phyloP scores from a whole-genome alignment of 2,888 invertebrate genomes.

The Caenorhabditis zanzibari region DNA sequence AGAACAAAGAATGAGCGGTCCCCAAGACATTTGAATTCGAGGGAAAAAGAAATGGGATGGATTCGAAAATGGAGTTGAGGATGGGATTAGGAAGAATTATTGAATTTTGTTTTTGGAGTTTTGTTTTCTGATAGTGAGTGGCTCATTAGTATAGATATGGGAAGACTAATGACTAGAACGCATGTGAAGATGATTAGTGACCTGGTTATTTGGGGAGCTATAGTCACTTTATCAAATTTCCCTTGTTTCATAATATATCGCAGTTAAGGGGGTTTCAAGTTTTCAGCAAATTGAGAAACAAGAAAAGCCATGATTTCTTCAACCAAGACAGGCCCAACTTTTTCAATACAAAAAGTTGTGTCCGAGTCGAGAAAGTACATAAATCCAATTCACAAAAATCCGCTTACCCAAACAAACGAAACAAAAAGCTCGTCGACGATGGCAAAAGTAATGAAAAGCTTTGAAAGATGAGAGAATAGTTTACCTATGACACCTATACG shows the following conservation, averaged over 20 bases:
- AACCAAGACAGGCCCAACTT: too few relatives aligned
- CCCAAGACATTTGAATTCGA: constrained; percentile 10
- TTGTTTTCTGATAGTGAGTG: background rate
- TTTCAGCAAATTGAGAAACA: too few relatives aligned
- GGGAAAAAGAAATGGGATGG: background rate
- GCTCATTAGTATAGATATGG: background rate
- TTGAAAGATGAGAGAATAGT: constrained; percentile 61
- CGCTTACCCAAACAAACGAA: constrained; percentile 39
- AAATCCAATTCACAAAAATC: constrained; percentile 26
- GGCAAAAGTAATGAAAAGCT: constrained; percentile 43
- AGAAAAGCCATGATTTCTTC: too few relatives aligned
- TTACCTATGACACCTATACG: constrained; percentile 59
- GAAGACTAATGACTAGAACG: background rate
- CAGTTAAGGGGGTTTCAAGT: too few relatives aligned
- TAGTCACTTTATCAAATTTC: background rate
- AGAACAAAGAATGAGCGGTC: constrained; percentile 44
- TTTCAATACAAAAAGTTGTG: constrained; percentile 15
- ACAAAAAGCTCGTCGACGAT: constrained; percentile 25
- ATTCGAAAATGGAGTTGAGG: constrained; percentile 4
- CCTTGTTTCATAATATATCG: too few relatives aligned
- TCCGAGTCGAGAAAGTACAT: constrained; percentile 17
- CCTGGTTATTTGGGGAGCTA: background rate
- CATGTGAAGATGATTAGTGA: background rate
- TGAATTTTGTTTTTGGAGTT: background rate
- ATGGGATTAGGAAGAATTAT: background rate